Conservation (phyloP, 2,797 vertebrate species). For the Eidolon dupreanum region DNA sequence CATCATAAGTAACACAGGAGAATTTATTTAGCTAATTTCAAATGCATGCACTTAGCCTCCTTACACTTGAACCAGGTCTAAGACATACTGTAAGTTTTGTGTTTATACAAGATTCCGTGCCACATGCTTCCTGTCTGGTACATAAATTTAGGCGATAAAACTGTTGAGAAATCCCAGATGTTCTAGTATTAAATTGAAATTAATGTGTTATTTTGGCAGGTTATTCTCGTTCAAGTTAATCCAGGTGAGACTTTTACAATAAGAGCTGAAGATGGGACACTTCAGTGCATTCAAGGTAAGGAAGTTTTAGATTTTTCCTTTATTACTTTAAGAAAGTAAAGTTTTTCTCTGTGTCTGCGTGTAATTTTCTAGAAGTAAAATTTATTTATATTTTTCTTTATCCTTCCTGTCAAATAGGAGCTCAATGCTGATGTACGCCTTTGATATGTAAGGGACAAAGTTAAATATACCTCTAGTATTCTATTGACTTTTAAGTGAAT, state of each 20-base stretch:
- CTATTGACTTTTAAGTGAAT: not conserved
- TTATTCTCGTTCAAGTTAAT: conserved; percentile 99
- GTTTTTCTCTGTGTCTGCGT: not conserved
- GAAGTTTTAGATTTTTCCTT: conserved; percentile 24
- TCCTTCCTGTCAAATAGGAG: not conserved
- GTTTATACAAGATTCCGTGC: not conserved
- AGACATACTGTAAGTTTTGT: not conserved
- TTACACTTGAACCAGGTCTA: not conserved
- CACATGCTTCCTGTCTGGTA: not conserved
- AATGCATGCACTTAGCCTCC: not conserved
- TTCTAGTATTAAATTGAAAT: conserved; percentile 57
- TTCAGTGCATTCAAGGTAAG: conserved; percentile 99
- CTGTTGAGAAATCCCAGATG: not conserved
- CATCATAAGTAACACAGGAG: not conserved
- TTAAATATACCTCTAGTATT: not conserved
- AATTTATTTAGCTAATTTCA: not conserved
- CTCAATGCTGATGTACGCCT: fast-evolving
- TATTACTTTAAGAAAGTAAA: conserved; percentile 9
- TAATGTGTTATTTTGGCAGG: conserved; percentile 86
- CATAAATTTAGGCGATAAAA: not conserved
- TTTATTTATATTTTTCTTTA: not conserved
- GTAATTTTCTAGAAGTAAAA: not conserved
- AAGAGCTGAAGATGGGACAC: conserved; percentile 96
- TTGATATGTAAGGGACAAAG: not conserved
- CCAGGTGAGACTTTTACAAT: conserved; percentile 99